A percentile compares a stretch with the other conserved stretches of the same genome.
These are phyloP conservation scores for Machimus atricapillus DNA, from an alignment of 2,888 invertebrate genomes.

Conservation along the genomic window DNA sequence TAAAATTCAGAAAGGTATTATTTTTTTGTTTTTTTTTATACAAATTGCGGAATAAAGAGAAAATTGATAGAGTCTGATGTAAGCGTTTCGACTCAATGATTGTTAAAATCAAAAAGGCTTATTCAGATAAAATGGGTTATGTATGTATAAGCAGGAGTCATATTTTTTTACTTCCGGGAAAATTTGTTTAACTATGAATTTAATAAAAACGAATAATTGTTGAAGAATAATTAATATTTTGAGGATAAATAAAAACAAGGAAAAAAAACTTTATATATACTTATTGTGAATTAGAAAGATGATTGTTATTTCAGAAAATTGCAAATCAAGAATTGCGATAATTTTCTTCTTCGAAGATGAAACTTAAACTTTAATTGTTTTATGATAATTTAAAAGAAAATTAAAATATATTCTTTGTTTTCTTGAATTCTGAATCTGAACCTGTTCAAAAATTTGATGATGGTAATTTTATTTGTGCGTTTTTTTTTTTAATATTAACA, in stretches of 20 bases:
- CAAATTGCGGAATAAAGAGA: background rate
- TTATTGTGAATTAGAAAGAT: background rate
- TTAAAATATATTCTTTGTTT: too few relatives aligned
- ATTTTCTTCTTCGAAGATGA: background rate
- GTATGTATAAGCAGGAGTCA: background rate
- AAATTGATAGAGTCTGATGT: background rate
- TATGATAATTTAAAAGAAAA: too few relatives aligned
- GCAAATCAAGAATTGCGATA: background rate
- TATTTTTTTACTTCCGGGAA: constrained; percentile 3
- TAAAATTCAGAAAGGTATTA: background rate
- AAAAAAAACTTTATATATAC: background rate
- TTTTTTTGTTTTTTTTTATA: background rate
- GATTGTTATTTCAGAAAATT: background rate
- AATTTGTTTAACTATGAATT: background rate
- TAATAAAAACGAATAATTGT: background rate
- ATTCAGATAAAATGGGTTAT: background rate
- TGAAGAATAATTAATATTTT: background rate
- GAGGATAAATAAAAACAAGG: background rate
- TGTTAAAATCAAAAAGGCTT: background rate
- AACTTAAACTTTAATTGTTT: background rate
- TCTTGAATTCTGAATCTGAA: too few relatives aligned
- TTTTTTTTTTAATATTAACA: background rate
- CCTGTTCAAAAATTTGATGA: too few relatives aligned
- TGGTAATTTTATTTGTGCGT: too few relatives aligned
- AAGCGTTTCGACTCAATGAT: background rate